phyloP scores from a whole-genome alignment of 2,797 vertebrate species.

The Poecilia gillii region DNA sequence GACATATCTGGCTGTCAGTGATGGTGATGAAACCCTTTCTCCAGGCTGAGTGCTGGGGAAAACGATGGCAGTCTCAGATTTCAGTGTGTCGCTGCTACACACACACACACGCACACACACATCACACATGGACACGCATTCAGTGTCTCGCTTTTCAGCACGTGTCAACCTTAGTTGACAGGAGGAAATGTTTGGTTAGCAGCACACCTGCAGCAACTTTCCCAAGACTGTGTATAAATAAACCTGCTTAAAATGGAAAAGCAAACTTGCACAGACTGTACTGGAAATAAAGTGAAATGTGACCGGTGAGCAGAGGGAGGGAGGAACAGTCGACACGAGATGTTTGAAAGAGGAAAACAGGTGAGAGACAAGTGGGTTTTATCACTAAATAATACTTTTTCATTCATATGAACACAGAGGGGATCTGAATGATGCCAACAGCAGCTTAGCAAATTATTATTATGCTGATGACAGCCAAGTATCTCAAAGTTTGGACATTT shows the following conservation, averaged over 20 bases:
- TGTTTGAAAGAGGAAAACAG: not conserved
- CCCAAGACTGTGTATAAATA: constrained; percentile 62
- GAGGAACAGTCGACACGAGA: not conserved
- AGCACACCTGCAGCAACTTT: constrained; percentile 40
- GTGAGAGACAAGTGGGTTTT: not conserved
- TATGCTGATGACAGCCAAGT: not conserved
- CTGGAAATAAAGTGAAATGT: constrained; percentile 23
- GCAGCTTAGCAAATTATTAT: not conserved
- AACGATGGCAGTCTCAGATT: constrained; percentile 39
- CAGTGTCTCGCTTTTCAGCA: constrained; percentile 50
- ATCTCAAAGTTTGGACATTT: not conserved
- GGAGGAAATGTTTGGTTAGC: constrained; percentile 45
- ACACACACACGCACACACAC: not conserved
- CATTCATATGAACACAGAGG: not conserved
- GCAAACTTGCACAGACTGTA: constrained; percentile 11
- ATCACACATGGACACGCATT: not conserved
- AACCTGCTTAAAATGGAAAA: constrained; percentile 42
- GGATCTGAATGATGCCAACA: not conserved
- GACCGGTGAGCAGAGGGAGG: constrained; percentile 8
- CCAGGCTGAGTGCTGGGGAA: constrained; percentile 10
- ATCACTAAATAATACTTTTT: not conserved
- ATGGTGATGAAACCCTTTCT: constrained; percentile 14
- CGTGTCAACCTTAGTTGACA: constrained; percentile 50
- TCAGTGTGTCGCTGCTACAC: constrained; percentile 15
- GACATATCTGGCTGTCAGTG: not conserved